A percentile compares a stretch with the other conserved stretches of the same genome.
These are phyloP conservation scores for Epsilonema sp. DNA, from an alignment of 2,888 invertebrate species.

Conservation along the genomic window DNA sequence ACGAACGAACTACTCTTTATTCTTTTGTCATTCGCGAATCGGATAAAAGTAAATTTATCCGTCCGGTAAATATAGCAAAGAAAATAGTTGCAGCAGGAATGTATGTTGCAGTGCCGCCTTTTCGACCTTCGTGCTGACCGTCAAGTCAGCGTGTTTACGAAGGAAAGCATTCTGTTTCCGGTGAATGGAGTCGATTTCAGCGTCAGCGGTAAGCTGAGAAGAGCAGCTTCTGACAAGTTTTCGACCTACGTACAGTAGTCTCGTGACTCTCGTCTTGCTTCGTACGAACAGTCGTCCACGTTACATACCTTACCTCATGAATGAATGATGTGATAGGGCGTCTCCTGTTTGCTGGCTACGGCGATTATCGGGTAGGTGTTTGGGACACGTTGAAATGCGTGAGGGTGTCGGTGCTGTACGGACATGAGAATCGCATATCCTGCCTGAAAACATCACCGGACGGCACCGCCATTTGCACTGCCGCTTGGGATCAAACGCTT, in stretches of 20 bases:
- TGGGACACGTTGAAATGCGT: constrained; percentile 93
- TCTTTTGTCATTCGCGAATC: not conserved
- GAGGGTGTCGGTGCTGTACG: too few relatives aligned
- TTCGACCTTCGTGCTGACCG: constrained; percentile 94
- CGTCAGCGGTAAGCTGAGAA: constrained; percentile 51
- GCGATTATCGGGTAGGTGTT: constrained; percentile 91
- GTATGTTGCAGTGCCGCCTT: constrained; percentile 52
- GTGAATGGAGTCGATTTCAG: constrained; percentile 95
- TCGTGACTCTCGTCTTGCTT: too few relatives aligned
- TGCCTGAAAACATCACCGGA: constrained; percentile 61
- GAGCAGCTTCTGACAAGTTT: too few relatives aligned
- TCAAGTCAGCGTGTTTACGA: constrained; percentile 81
- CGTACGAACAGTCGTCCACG: too few relatives aligned
- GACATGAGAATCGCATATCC: too few relatives aligned
- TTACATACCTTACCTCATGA: too few relatives aligned
- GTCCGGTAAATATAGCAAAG: too few relatives aligned
- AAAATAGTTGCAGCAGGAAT: too few relatives aligned
- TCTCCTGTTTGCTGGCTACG: constrained; percentile 87
- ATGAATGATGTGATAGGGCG: too few relatives aligned
- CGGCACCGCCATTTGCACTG: constrained; percentile 87
- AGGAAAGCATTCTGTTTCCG: constrained; percentile 91
- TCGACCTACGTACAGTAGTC: too few relatives aligned
- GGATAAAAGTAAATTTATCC: too few relatives aligned
- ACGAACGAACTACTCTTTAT: constrained; percentile 18
- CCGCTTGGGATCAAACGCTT: constrained; percentile 85